phyloP scores from a whole-genome alignment of 2,888 invertebrate species.

The Philopedon plagiatum region DNA sequence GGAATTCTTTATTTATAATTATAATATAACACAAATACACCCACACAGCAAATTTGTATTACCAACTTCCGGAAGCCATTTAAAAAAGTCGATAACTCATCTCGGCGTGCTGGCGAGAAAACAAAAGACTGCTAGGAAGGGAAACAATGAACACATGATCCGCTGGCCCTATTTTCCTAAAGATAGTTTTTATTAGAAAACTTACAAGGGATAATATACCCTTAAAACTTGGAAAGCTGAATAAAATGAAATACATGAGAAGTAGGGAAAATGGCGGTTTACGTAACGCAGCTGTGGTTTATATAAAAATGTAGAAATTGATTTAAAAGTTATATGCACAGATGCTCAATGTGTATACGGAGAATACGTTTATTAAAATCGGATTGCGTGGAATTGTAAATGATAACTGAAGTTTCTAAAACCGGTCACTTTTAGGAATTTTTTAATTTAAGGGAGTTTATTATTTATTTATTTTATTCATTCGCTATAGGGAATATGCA shows the following conservation, averaged over 20 bases:
- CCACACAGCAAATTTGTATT: slow-evolving; percentile 34
- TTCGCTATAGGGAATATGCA: no score
- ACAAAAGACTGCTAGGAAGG: slow-evolving; percentile 42
- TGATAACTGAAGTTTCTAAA: no score
- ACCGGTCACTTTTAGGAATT: no score
- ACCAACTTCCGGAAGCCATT: slow-evolving; percentile 35
- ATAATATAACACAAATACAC: slow-evolving; percentile 31
- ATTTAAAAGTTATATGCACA: background rate
- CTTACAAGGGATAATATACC: slow-evolving; percentile 35
- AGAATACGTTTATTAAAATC: no score
- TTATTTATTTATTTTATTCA: no score
- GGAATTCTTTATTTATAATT: slow-evolving; percentile 26
- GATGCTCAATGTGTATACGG: no score
- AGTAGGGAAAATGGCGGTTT: background rate
- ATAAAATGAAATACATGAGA: slow-evolving; percentile 10
- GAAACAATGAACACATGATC: slow-evolving; percentile 46
- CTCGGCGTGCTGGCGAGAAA: slow-evolving; percentile 39
- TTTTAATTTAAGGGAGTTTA: no score
- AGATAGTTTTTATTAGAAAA: slow-evolving; percentile 48
- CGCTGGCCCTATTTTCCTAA: slow-evolving; percentile 46
- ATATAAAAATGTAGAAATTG: background rate
- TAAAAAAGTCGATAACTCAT: slow-evolving; percentile 47
- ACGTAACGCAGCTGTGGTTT: slow-evolving; percentile 2
- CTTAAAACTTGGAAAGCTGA: slow-evolving; percentile 20
- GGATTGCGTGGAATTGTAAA: no score